phyloP scores from a whole-genome alignment of 1,140 invertebrate genomes.

The Drosophila lacteicornis region DNA sequence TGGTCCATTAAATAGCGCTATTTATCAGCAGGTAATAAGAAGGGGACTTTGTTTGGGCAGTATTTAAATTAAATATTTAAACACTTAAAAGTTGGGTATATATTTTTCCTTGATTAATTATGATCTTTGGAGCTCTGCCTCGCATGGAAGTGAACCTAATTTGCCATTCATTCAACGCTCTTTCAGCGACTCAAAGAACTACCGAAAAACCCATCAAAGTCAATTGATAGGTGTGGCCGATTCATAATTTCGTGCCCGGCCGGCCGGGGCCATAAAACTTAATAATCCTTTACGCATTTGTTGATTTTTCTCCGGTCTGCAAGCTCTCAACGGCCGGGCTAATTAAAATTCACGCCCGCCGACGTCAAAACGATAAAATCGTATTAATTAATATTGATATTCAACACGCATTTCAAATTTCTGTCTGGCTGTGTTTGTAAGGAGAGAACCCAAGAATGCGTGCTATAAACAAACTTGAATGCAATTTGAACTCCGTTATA shows the following conservation, averaged over 20 bases:
- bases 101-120: too few species aligned
- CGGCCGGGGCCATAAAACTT: slow-evolving; percentile 55
- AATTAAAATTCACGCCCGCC: slow-evolving; percentile 62
- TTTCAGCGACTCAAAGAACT: slow-evolving; percentile 2
- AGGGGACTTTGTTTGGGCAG: too few species aligned
- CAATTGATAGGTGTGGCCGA: slow-evolving; percentile 46
- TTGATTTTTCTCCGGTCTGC: slow-evolving; percentile 15
- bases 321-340: slow-evolving; percentile 10
- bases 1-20: slow-evolving; percentile 85
- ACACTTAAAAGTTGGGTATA: too few species aligned
- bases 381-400: slow-evolving; percentile 76
- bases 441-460: slow-evolving; percentile 12
- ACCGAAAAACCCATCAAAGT: slow-evolving; percentile 34
- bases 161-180: slow-evolving; percentile 14
- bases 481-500: slow-evolving; percentile 27
- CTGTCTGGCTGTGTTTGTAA: slow-evolving; percentile 3
- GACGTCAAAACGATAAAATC: slow-evolving; percentile 52
- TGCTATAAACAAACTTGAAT: slow-evolving; percentile 49
- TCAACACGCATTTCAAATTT: slow-evolving; percentile 55
- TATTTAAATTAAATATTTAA: too few species aligned
- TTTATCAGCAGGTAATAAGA: slow-evolving; percentile 86
- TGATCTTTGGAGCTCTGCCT: background rate
- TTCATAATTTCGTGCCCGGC: slow-evolving; percentile 26
- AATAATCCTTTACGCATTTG: slow-evolving; percentile 51
- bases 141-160: slow-evolving; percentile 2